Conservation (phyloP, 2,888 invertebrate species). For the Drosophila dives region DNA sequence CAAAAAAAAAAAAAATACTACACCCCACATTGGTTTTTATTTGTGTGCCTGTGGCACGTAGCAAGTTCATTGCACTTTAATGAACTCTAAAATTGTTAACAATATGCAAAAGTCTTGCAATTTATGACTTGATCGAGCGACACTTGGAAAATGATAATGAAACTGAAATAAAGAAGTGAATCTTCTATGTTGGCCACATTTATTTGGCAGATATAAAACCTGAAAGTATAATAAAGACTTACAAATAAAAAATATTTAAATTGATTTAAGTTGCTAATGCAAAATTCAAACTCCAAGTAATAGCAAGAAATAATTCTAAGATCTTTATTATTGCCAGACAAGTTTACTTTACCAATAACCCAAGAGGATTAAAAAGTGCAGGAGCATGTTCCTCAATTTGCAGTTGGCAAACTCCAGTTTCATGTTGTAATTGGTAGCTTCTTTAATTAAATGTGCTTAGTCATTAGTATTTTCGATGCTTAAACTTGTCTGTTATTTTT, state of each 20-base stretch:
- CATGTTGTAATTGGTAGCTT: slow-evolving; percentile 56
- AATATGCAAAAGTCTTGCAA: slow-evolving; percentile 40
- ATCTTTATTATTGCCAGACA: background rate
- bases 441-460: slow-evolving; percentile 59
- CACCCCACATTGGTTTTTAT: background rate
- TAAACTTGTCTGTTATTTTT: background rate
- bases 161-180: background rate
- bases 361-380: background rate
- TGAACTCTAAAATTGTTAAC: slow-evolving; percentile 48
- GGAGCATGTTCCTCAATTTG: slow-evolving; percentile 11
- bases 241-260: background rate
- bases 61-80: slow-evolving; percentile 70
- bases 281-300: background rate
- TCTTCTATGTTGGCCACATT: background rate
- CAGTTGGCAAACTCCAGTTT: slow-evolving; percentile 28
- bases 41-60: slow-evolving; percentile 23
- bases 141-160: slow-evolving; percentile 13
- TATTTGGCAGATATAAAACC: background rate
- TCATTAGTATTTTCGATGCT: slow-evolving; percentile 5
- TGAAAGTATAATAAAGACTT: background rate
- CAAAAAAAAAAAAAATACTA: slow-evolving; percentile 17
- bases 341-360: background rate
- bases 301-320: background rate
- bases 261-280: background rate
- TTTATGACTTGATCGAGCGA: slow-evolving; percentile 29